Percentiles rank a stretch among this genome's conserved stretches.
phyloP scores from a whole-genome alignment of 1,140 invertebrate genomes.

The Telenomus remus region DNA sequence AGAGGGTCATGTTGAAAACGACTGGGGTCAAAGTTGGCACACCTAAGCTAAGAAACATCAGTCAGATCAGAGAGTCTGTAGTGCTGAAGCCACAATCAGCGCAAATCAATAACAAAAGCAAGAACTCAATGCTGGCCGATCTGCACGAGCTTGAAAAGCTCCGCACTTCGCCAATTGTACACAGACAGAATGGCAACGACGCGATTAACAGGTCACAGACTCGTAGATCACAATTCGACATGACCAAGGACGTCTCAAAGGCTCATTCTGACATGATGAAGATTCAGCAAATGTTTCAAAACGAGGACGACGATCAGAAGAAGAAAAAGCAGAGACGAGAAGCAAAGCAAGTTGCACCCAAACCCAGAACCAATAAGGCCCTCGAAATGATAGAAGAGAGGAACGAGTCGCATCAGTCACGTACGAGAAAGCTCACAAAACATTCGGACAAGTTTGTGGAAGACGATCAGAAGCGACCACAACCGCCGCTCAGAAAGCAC shows the following conservation, averaged over 20 bases:
- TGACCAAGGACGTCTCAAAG: slow-evolving; percentile 57
- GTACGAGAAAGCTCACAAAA: no score
- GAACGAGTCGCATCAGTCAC: slow-evolving; percentile 21
- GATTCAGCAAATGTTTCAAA: slow-evolving; percentile 53
- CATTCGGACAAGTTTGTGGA: no score
- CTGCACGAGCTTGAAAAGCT: slow-evolving; percentile 66
- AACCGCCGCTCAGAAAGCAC: slow-evolving; percentile 26
- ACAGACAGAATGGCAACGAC: slow-evolving; percentile 40
- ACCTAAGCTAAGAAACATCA: slow-evolving; percentile 67
- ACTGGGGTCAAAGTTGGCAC: slow-evolving; percentile 62
- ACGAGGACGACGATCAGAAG: slow-evolving; percentile 39
- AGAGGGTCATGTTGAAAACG: slow-evolving; percentile 60
- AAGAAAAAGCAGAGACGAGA: slow-evolving; percentile 14
- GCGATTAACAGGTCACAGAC: not conserved
- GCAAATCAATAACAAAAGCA: slow-evolving; percentile 19
- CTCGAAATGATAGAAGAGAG: slow-evolving; percentile 52
- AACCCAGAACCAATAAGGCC: slow-evolving; percentile 3
- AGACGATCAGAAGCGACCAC: slow-evolving; percentile 22
- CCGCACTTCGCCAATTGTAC: slow-evolving; percentile 60
- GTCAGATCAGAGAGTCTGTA: slow-evolving; percentile 67
- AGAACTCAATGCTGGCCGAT: slow-evolving; percentile 63
- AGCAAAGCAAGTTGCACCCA: not conserved
- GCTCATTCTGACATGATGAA: slow-evolving; percentile 61
- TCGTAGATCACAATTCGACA: not conserved
- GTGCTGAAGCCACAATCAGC: slow-evolving; percentile 46